Conservation (phyloP, 2,113 vertebrate species). For the Uria lomvia region DNA sequence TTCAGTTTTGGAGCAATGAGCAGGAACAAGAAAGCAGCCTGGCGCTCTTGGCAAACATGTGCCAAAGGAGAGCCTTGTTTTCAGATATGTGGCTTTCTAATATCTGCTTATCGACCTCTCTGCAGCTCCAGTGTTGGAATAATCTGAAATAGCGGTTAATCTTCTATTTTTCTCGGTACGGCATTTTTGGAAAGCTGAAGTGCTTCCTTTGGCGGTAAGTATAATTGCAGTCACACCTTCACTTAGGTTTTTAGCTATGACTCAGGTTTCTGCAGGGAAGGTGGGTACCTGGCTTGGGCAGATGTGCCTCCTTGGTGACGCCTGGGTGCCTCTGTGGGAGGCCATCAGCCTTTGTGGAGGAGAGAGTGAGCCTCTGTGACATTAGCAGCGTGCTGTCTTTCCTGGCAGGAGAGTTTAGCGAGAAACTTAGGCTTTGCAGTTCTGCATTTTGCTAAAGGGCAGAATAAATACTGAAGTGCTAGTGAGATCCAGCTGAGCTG, state of each 20-base stretch:
- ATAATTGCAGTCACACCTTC: not conserved
- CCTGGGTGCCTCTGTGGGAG: accelerated
- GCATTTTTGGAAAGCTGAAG: not conserved
- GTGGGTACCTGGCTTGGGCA: not conserved
- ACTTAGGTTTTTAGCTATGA: not conserved
- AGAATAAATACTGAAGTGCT: not conserved
- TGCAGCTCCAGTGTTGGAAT: not conserved
- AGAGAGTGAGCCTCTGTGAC: not conserved
- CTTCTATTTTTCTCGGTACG: accelerated
- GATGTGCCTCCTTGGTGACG: not conserved
- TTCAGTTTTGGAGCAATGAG: not conserved
- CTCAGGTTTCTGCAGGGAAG: accelerated
- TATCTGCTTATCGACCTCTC: not conserved
- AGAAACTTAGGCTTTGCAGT: not conserved
- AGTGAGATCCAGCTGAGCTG: not conserved
- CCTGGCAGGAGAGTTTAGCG: not conserved
- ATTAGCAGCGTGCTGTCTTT: not conserved
- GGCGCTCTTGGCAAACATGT: accelerated
- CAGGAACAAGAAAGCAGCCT: not conserved
- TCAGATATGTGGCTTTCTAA: not conserved
- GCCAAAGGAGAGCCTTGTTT: not conserved
- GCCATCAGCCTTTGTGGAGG: not conserved
- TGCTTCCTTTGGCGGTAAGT: not conserved
- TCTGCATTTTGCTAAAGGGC: not conserved
- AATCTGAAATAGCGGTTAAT: not conserved